Conservation (phyloP, 1,140 invertebrate species). For the Drosophila baimaii region DNA sequence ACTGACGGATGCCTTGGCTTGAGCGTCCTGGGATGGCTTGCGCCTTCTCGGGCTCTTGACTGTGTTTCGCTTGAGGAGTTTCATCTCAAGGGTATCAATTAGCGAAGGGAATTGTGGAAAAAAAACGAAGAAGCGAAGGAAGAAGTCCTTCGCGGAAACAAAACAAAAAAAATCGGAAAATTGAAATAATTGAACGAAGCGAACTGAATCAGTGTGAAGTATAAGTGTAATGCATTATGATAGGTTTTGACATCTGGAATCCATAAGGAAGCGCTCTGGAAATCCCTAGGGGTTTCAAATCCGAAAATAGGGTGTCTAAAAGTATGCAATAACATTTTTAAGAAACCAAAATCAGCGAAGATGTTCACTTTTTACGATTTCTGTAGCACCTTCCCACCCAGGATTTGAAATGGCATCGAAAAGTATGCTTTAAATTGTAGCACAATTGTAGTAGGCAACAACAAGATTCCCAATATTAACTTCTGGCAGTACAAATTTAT, state of each 20-base stretch:
- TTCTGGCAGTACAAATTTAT: too few species aligned
- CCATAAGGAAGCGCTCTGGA: too few species aligned
- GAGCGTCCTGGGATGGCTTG: neutral
- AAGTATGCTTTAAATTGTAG: too few species aligned
- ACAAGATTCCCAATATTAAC: too few species aligned
- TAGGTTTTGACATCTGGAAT: neutral
- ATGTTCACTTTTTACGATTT: too few species aligned
- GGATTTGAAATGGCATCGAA: too few species aligned
- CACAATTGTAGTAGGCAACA: too few species aligned
- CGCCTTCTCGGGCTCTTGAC: neutral
- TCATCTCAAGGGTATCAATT: slow-evolving; percentile 7
- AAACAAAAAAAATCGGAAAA: slow-evolving; percentile 5
- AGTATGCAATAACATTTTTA: too few species aligned
- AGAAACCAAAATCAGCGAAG: too few species aligned
- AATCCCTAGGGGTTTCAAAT: too few species aligned
- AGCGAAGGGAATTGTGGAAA: neutral
- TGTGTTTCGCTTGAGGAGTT: neutral
- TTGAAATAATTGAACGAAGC: slow-evolving; percentile 16
- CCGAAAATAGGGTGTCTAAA: too few species aligned
- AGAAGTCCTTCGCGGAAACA: neutral
- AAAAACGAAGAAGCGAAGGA: neutral
- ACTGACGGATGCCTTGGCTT: neutral
- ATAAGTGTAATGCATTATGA: slow-evolving; percentile 16
- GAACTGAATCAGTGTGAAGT: slow-evolving; percentile 27
- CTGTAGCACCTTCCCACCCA: too few species aligned